Evolutionary conservation across 1,140 invertebrate genomes (phyloP), one percentile per base, ranked within the genome.

Genomic region (Drosophila albomicans): DNA sequence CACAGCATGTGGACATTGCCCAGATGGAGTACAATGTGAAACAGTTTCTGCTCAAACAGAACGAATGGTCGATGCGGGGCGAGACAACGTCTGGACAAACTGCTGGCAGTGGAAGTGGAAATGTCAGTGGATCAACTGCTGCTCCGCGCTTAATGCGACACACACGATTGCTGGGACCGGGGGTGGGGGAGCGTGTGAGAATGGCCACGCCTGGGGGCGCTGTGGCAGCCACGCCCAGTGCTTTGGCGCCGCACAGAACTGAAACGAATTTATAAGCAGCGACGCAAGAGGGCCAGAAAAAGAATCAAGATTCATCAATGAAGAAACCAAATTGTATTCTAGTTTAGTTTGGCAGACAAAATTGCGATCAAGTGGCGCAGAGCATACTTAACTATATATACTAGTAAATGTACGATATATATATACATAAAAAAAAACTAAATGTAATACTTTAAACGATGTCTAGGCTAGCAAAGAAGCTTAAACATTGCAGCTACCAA

Each of bases 11-110:
- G 58, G 94, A 94, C 82, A 93, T 95, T 56, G 94, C 94, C 13
- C 93, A 94, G 77, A 95, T 95, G 94, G 94, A 95, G 76, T 94
- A 94, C 81, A 95, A 95, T 89, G 94, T 95, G 3, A 94, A 94
- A 88, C 94, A 94, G 78, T 95, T 95, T 75, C 81, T 95, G 72
- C 82, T 94, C 58, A 94, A 94, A 65, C 94, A 94, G 13, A 94
- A 94, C 11, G 93, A 94, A 77, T 95, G 94, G 94, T 93, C 93
- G 11, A 94, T 93, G 77, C 78, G 86, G 1, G 66, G 52, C 41
- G 70, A n/a, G 49, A 48, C 11, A 43, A 16, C 38, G n/a, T 16
- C 7, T 16, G 71, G 51, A 2, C 49, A 43, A 1, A 57, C 35
- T n/a, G 20, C 15, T 0, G 43, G 11, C 0, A 28, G 41, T 16